Percentiles rank a stretch among this genome's conserved stretches.
Conservation (phyloP, 2,888 invertebrate genomes). For the Hydrotaea diabolus region DNA sequence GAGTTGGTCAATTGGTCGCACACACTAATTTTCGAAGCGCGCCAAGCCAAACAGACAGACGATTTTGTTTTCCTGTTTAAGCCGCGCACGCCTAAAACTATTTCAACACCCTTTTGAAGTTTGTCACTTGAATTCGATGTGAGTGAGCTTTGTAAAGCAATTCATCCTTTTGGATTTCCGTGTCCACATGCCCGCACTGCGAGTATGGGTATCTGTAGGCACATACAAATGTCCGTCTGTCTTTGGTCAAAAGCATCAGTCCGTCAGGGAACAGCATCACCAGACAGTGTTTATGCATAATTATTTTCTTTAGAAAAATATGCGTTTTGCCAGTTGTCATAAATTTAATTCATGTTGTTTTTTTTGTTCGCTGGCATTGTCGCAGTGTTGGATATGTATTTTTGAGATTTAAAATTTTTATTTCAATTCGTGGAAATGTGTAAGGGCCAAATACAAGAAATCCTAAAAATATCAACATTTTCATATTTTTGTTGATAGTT, state of each 20-base stretch:
- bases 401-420: slow-evolving; percentile 16
- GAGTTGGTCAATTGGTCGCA: slow-evolving; percentile 75
- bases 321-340: slow-evolving; percentile 43
- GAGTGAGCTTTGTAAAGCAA: slow-evolving; percentile 25
- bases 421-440: slow-evolving; percentile 44
- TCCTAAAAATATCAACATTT: slow-evolving; percentile 18
- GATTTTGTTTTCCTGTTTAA: slow-evolving; percentile 38
- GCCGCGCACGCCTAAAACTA: slow-evolving; percentile 42
- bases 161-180: not conserved
- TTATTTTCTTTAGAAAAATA: slow-evolving; percentile 57
- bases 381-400: not conserved
- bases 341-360: slow-evolving; percentile 60
- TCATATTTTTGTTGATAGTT: slow-evolving; percentile 44
- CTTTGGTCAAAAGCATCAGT: not conserved
- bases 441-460: slow-evolving; percentile 14
- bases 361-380: not conserved
- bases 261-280: slow-evolving; percentile 25
- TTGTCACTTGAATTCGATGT: slow-evolving; percentile 15
- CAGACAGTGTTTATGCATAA: slow-evolving; percentile 63
- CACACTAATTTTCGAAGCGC: slow-evolving; percentile 74
- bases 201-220: not conserved
- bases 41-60: not conserved
- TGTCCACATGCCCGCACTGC: slow-evolving; percentile 18
- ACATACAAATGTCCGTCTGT: not conserved
- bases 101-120: slow-evolving; percentile 1